Evolutionary conservation across 2,888 invertebrate species (phyloP).

Genomic region (Griposia aprilina): DNA sequence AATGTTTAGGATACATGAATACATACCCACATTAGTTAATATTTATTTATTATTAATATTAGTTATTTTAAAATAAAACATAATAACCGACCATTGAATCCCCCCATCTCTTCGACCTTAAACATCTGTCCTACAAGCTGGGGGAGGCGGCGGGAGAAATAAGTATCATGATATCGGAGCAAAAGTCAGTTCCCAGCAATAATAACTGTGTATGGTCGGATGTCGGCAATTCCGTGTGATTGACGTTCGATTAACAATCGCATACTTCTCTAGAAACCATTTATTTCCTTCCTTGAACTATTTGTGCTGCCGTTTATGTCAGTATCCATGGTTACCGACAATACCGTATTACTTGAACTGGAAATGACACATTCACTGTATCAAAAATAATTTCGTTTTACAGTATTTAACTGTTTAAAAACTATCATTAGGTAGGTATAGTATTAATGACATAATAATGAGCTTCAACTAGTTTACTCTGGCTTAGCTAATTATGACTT

Average conservation of each 20-base stretch:
- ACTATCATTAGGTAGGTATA: no score
- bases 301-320: conserved; percentile 7
- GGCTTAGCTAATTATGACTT: no score
- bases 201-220: conserved; percentile 39
- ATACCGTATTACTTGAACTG: background rate
- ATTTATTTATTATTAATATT: no score
- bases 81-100: background rate
- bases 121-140: conserved; percentile 28
- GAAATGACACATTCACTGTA: background rate
- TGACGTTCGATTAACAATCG: conserved; percentile 56
- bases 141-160: background rate
- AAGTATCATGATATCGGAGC: conserved; percentile 17
- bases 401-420: background rate
- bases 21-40: no score
- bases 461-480: no score
- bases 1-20: no score
- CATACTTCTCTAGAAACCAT: conserved; percentile 18
- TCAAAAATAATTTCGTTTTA: background rate
- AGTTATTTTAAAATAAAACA: background rate
- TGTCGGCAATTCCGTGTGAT: conserved; percentile 40
- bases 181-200: conserved; percentile 33
- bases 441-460: no score
- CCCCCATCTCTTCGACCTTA: background rate
- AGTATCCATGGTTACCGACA: background rate
- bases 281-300: conserved; percentile 20